phyloP scores from a whole-genome alignment of 2,888 invertebrate genomes.

The Rhingia campestris region DNA sequence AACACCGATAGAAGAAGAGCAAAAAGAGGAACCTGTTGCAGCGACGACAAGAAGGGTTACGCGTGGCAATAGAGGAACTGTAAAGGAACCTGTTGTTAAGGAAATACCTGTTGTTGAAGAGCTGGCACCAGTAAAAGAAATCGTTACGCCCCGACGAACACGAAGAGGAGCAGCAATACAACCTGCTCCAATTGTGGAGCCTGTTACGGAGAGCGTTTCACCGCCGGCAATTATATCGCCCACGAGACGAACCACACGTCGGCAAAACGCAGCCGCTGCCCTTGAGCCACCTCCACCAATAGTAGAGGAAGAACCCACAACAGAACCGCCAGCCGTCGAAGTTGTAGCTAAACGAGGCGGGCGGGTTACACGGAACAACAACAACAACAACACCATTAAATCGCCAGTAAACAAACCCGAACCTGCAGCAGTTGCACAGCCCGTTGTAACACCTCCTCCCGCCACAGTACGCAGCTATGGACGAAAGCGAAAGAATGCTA shows the following conservation, averaged over 20 bases:
- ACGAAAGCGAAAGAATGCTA: slow-evolving; percentile 80
- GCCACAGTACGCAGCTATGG: slow-evolving; percentile 78
- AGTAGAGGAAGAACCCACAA: slow-evolving; percentile 54
- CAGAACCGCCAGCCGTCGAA: slow-evolving; percentile 60
- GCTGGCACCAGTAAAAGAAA: slow-evolving; percentile 17
- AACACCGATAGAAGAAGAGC: slow-evolving; percentile 26
- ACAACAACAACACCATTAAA: slow-evolving; percentile 78
- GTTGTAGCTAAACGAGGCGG: slow-evolving; percentile 78
- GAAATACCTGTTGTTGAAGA: slow-evolving; percentile 37
- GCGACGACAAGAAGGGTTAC: slow-evolving; percentile 75
- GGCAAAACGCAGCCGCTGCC: slow-evolving; percentile 26
- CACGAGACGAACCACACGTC: slow-evolving; percentile 56
- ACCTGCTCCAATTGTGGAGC: slow-evolving; percentile 6
- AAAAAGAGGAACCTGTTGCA: slow-evolving; percentile 43
- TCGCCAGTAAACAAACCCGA: slow-evolving; percentile 44
- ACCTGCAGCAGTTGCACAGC: slow-evolving; percentile 14
- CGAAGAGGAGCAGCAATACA: slow-evolving; percentile 46
- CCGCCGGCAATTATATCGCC: slow-evolving; percentile 47
- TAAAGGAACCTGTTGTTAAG: slow-evolving; percentile 32
- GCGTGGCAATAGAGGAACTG: slow-evolving; percentile 76
- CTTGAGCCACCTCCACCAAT: slow-evolving; percentile 8
- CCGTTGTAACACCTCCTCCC: slow-evolving; percentile 41
- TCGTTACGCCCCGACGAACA: slow-evolving; percentile 44
- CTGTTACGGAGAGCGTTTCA: slow-evolving; percentile 12
- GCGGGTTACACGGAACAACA: slow-evolving; percentile 77